These are phyloP conservation scores for Eulemur macaco DNA, from an alignment of 2,113 vertebrate genomes.

Conservation along the genomic window DNA sequence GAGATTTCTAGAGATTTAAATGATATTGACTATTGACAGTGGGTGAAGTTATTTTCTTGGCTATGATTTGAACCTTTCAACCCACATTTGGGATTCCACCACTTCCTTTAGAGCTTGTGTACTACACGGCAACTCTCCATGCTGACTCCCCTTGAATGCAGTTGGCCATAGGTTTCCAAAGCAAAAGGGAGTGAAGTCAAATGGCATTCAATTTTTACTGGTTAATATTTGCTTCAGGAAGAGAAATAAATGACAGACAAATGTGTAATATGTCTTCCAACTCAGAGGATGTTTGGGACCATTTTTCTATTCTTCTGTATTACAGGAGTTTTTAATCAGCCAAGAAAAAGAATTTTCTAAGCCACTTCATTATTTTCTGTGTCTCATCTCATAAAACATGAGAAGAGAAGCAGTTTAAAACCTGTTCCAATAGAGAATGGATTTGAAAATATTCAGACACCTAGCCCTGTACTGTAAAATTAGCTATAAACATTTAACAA, in stretches of 20 bases:
- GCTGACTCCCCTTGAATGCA: neutral
- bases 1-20: conserved; percentile 24
- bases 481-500: conserved; percentile 70
- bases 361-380: neutral
- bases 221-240: conserved; percentile 6
- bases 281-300: neutral
- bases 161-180: neutral
- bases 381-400: neutral
- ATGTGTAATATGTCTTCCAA: neutral
- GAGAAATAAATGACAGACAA: neutral
- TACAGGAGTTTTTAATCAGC: conserved; percentile 6
- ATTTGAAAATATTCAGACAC: conserved; percentile 35
- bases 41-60: neutral
- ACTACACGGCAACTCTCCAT: neutral
- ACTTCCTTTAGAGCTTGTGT: neutral
- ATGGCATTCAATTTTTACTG: neutral
- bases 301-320: neutral
- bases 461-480: conserved; percentile 58
- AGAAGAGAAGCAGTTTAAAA: conserved; percentile 40
- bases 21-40: neutral
- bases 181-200: neutral
- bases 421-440: neutral
- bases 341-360: conserved; percentile 50
- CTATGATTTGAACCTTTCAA: neutral
- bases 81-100: neutral